Percentiles rank a stretch among this genome's conserved stretches.
Conservation (phyloP, 2,888 invertebrate genomes). For the Pharmacophagus antenor region DNA sequence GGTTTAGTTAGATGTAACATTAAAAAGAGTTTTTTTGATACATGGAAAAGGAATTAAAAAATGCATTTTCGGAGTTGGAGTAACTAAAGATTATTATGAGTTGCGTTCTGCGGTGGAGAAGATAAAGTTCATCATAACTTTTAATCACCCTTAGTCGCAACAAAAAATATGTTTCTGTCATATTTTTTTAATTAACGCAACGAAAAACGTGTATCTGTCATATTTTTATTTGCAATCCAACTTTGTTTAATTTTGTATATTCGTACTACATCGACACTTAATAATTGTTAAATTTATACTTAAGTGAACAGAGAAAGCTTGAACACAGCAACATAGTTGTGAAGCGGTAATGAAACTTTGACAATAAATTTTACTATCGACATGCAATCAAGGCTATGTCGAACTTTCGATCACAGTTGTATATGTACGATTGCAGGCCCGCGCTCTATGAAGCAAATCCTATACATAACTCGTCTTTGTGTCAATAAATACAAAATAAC, state of each 20-base stretch:
- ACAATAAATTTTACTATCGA: conserved; percentile 1
- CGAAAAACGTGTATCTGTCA: no score
- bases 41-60: no score
- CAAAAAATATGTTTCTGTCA: no score
- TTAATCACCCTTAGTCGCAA: no score
- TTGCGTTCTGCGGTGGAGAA: no score
- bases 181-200: no score
- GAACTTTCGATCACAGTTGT: conserved; percentile 11
- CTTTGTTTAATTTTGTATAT: background rate
- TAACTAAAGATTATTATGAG: no score
- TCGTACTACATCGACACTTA: background rate
- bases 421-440: conserved; percentile 34
- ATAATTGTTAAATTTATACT: background rate
- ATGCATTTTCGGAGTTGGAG: no score
- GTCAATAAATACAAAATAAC: conserved; percentile 53
- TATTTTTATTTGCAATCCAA: background rate
- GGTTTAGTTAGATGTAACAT: no score
- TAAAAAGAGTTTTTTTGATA: no score
- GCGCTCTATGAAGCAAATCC: conserved; percentile 49
- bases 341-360: background rate
- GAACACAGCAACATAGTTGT: conserved; percentile 1
- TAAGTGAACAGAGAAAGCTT: background rate
- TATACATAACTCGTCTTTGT: conserved; percentile 57
- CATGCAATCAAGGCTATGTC: conserved; percentile 4
- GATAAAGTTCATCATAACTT: no score